Evolutionary conservation across 2,113 vertebrate genomes (phyloP).

Genomic region (Nerophis ophidion): DNA sequence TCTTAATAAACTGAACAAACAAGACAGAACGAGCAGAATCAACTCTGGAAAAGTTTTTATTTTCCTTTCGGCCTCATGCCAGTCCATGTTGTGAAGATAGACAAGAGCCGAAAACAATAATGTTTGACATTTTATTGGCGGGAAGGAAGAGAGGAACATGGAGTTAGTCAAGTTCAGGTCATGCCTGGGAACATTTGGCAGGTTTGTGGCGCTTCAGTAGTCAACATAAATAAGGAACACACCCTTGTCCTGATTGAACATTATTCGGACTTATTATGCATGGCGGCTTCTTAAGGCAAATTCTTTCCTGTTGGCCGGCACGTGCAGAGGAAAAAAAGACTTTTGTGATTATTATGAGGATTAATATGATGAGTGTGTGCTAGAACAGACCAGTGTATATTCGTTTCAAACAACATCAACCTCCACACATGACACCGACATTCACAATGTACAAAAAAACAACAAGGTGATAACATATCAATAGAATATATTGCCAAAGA

Average conservation of each 20-base stretch:
- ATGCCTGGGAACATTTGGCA: slow-evolving; percentile 76
- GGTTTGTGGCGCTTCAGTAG: slow-evolving; percentile 75
- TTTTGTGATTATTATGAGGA: slow-evolving; percentile 34
- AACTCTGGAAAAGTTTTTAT: background rate
- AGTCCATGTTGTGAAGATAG: background rate
- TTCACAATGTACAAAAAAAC: slow-evolving; percentile 65
- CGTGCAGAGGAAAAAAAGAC: slow-evolving; percentile 21
- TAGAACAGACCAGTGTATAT: slow-evolving; percentile 75
- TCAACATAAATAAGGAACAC: slow-evolving; percentile 75
- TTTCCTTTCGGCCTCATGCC: background rate
- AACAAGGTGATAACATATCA: slow-evolving; percentile 35
- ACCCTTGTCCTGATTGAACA: slow-evolving; percentile 52
- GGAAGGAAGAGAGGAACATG: slow-evolving; percentile 85
- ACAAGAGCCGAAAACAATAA: slow-evolving; percentile 49
- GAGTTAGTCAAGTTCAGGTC: slow-evolving; percentile 91
- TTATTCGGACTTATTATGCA: slow-evolving; percentile 66
- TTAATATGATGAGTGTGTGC: slow-evolving; percentile 32
- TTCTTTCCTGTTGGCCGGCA: slow-evolving; percentile 45
- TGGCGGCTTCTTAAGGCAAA: slow-evolving; percentile 78
- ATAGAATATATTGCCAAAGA: slow-evolving; percentile 69
- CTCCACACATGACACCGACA: slow-evolving; percentile 69
- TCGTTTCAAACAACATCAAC: slow-evolving; percentile 69
- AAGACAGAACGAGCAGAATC: no score
- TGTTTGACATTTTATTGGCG: slow-evolving; percentile 90
- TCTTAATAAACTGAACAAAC: no score